phyloP scores from a whole-genome alignment of 2,797 vertebrate species.

The Pachyuromys duprasi region DNA sequence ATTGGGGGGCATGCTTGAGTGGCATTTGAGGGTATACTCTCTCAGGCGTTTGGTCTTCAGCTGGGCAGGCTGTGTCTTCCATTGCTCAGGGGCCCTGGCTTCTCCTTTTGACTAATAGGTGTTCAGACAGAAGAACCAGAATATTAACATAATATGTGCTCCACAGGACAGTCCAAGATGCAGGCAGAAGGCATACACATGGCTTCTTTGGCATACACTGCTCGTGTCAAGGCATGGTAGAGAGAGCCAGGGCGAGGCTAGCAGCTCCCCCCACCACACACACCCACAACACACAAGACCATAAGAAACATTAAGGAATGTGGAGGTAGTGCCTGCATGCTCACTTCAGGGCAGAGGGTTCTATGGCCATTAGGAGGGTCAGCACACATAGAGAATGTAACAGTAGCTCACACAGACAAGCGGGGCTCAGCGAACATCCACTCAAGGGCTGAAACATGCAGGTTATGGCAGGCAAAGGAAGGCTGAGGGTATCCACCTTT shows the following conservation, averaged over 20 bases:
- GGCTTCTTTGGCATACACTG: slow-evolving; percentile 56
- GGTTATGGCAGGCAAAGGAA: not conserved
- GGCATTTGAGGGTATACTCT: slow-evolving; percentile 94
- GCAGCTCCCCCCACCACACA: not conserved
- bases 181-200: slow-evolving; percentile 64
- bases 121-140: slow-evolving; percentile 89
- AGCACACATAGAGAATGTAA: slow-evolving; percentile 42
- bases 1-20: slow-evolving; percentile 93
- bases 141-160: slow-evolving; percentile 81
- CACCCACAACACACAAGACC: not conserved
- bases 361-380: not conserved
- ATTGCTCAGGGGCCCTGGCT: slow-evolving; percentile 81
- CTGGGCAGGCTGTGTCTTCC: slow-evolving; percentile 86
- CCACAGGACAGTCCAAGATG: slow-evolving; percentile 79
- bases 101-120: slow-evolving; percentile 88
- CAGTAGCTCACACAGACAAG: slow-evolving; percentile 54
- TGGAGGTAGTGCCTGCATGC: not conserved
- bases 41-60: slow-evolving; percentile 93
- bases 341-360: not conserved
- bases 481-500: not conserved
- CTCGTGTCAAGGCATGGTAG: slow-evolving; percentile 70
- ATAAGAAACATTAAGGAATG: not conserved
- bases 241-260: not conserved
- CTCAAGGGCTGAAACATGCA: not conserved
- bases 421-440: slow-evolving; percentile 33